phyloP scores from a whole-genome alignment of 1,140 invertebrate genomes.

The Sesamia nonagrioides region DNA sequence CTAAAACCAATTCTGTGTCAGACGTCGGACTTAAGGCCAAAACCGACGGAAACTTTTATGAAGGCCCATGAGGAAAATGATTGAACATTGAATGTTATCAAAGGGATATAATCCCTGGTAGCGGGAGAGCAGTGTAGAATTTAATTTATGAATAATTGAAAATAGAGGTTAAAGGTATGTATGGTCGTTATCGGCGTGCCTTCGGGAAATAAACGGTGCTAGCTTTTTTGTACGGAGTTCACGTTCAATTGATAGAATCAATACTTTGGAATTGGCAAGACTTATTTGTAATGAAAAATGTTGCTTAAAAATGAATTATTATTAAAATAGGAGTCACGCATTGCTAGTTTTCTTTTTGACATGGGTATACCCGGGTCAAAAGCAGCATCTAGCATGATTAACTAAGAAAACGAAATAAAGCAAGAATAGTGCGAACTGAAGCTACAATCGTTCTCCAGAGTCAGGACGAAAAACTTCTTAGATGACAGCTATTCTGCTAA shows the following conservation, averaged over 20 bases:
- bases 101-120: conserved; percentile 63
- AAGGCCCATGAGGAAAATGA: conserved; percentile 55
- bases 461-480: not conserved
- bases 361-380: too few relatives aligned
- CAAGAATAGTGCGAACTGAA: not conserved
- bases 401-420: not conserved
- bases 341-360: not conserved
- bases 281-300: not conserved
- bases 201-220: conserved; percentile 73
- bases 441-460: too few relatives aligned
- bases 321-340: not conserved
- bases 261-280: conserved; percentile 5
- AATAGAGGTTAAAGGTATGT: conserved; percentile 76
- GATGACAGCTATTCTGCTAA: not conserved
- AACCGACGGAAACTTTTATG: conserved; percentile 53
- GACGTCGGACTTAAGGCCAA: conserved; percentile 24
- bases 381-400: not conserved
- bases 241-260: conserved; percentile 53
- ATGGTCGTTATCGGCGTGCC: conserved; percentile 75
- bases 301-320: not conserved
- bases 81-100: conserved; percentile 64
- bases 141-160: conserved; percentile 82
- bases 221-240: conserved; percentile 71
- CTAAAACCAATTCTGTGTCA: conserved; percentile 41
- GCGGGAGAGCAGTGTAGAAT: conserved; percentile 66